phyloP scores from a whole-genome alignment of 35 echinoderm and acorn worm species.

The Holothuria glaberrima region DNA sequence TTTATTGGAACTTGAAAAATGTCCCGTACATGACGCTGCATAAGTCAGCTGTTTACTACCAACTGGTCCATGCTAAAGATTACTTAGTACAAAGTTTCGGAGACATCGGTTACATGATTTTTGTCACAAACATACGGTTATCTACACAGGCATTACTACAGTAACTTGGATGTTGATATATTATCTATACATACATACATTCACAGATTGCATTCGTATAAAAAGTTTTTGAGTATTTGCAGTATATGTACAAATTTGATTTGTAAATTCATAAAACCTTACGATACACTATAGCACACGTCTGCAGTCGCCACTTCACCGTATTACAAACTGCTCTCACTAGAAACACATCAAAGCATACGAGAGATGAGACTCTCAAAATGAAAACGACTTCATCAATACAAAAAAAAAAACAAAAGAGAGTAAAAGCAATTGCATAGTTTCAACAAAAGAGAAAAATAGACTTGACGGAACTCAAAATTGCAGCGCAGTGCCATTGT shows the following conservation, averaged over 20 bases:
- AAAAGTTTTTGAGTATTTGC: slow-evolving; percentile 43
- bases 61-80: too few species aligned
- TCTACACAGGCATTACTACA: slow-evolving; percentile 32
- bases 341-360: too few species aligned
- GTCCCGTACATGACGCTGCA: too few species aligned
- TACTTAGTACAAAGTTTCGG: too few species aligned
- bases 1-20: too few species aligned
- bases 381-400: too few species aligned
- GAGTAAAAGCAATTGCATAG: slow-evolving; percentile 46
- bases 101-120: slow-evolving; percentile 26
- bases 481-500: slow-evolving; percentile 2
- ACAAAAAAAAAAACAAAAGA: slow-evolving; percentile 20
- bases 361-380: too few species aligned
- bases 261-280: slow-evolving; percentile 49
- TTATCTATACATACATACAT: slow-evolving; percentile 26
- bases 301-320: too few species aligned
- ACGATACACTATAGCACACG: slow-evolving; percentile 39
- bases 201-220: slow-evolving; percentile 52
- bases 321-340: too few species aligned
- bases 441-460: slow-evolving; percentile 50
- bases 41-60: too few species aligned
- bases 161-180: slow-evolving; percentile 36
- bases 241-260: slow-evolving; percentile 43
- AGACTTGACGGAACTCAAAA: slow-evolving; percentile 40
- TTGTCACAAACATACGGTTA: slow-evolving; percentile 43